A percentile compares a stretch with the other conserved stretches of the same genome.
These are phyloP conservation scores for Cordilura impudica DNA, from an alignment of 2,888 invertebrate species.

Conservation along the genomic window DNA sequence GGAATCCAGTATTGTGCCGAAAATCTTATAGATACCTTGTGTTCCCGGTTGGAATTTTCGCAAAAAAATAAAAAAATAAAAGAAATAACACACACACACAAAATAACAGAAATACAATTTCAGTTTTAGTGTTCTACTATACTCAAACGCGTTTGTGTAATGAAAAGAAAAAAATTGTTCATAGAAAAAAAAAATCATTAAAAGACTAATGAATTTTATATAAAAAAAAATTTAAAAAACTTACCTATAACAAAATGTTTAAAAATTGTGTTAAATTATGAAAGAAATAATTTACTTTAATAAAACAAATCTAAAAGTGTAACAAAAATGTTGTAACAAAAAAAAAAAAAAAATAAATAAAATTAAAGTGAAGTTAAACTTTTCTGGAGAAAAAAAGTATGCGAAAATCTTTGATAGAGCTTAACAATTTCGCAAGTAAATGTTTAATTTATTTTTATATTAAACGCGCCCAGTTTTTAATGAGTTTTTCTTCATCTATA, in stretches of 20 bases:
- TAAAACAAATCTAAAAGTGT: not conserved
- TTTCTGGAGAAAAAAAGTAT: slow-evolving; percentile 10
- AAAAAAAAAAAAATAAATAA: slow-evolving; percentile 13
- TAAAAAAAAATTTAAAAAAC: not conserved
- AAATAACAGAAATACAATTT: slow-evolving; percentile 43
- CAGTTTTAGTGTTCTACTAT: slow-evolving; percentile 36
- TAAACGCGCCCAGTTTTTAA: slow-evolving; percentile 66
- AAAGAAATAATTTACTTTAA: not conserved
- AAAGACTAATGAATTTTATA: slow-evolving; percentile 43
- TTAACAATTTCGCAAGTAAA: slow-evolving; percentile 47
- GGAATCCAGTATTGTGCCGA: slow-evolving; percentile 65
- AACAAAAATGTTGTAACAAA: not conserved
- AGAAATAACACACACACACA: slow-evolving; percentile 43
- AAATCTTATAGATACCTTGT: slow-evolving; percentile 64
- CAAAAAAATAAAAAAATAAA: slow-evolving; percentile 37
- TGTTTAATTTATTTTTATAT: not conserved
- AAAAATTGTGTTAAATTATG: not conserved
- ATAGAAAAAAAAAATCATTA: slow-evolving; percentile 27
- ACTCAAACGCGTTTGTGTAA: slow-evolving; percentile 59
- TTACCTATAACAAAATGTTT: too few species aligned
- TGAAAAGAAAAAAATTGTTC: slow-evolving; percentile 4
- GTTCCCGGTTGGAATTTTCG: slow-evolving; percentile 65
- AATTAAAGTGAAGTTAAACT: not conserved
- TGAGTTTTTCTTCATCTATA: slow-evolving; percentile 54
- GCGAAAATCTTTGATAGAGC: slow-evolving; percentile 13